Conservation (phyloP, 2,888 invertebrate genomes). For the Pheosia gnoma region DNA sequence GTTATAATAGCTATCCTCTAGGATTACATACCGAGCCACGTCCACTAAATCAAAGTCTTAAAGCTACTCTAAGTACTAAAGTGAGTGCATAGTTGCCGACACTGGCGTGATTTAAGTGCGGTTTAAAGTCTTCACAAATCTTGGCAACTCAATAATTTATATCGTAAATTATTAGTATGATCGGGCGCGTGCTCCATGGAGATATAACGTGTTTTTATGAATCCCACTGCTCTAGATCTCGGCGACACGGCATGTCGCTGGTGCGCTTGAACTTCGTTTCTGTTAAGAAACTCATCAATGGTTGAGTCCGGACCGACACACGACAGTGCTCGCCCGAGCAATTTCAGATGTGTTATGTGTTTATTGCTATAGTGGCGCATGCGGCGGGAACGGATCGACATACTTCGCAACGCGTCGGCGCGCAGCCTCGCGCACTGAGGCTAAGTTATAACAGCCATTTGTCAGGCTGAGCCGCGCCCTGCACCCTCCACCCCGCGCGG, state of each 20-base stretch:
- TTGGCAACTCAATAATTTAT: conserved; percentile 10
- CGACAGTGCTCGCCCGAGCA: too few relatives aligned
- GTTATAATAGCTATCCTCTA: too few relatives aligned
- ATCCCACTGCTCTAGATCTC: too few relatives aligned
- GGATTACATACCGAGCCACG: not conserved
- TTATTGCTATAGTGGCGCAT: too few relatives aligned
- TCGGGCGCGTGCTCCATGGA: not conserved
- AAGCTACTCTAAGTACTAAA: not conserved
- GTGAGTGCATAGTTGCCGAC: not conserved
- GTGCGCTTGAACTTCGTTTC: too few relatives aligned
- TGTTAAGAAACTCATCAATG: too few relatives aligned
- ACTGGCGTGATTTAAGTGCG: conserved; percentile 7
- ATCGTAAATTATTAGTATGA: not conserved
- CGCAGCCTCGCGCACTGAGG: conserved; percentile 12
- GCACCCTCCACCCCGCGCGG: conserved; percentile 12
- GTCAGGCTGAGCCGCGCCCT: conserved; percentile 26
- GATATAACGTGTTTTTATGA: too few relatives aligned
- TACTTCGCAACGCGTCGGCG: conserved; percentile 12
- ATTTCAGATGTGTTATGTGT: too few relatives aligned
- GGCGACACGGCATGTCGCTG: too few relatives aligned
- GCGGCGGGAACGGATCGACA: not conserved
- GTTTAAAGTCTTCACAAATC: conserved; percentile 10
- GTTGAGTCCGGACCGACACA: too few relatives aligned
- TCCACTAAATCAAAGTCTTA: not conserved
- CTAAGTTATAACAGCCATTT: conserved; percentile 40